These are phyloP conservation scores for Acinonyx jubatus DNA, from an alignment of 2,113 vertebrate genomes.

Conservation along the genomic window DNA sequence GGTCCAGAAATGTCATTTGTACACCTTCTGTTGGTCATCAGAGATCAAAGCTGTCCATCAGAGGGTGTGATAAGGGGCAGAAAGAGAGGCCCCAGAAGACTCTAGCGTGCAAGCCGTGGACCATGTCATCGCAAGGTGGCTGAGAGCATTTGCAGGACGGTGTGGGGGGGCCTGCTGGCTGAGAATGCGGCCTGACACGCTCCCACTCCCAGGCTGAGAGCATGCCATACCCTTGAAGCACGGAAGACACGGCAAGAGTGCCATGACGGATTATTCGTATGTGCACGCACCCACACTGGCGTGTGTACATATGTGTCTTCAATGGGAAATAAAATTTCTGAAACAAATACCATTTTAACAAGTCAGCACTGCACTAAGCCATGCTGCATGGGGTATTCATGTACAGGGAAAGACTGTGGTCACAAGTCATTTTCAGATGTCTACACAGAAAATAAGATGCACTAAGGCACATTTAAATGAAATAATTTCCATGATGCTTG, in stretches of 20 bases:
- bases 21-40: background rate
- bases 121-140: fast-evolving
- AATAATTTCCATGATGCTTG: background rate
- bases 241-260: fast-evolving
- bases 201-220: fast-evolving
- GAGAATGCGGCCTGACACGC: fast-evolving
- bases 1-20: background rate
- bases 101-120: fast-evolving
- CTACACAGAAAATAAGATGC: background rate
- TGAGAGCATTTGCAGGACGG: fast-evolving
- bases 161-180: fast-evolving
- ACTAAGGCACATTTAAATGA: slow-evolving; percentile 9
- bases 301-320: background rate
- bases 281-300: fast-evolving
- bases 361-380: background rate
- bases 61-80: background rate
- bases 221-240: fast-evolving
- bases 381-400: background rate
- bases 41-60: background rate
- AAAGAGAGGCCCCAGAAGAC: background rate
- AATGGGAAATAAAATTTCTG: background rate
- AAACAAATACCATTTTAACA: background rate
- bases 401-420: background rate
- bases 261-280: fast-evolving
- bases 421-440: background rate